Percentiles rank a stretch among this genome's conserved stretches.
Evolutionary conservation across 2,113 vertebrate genomes (phyloP).

Genomic region (rabbit (Oryctolagus cuniculus)): mOryCun1.1 NC_091437.1:27032501-27033000

Average conservation of each 20-base stretch:
- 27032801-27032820: background rate
- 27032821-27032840: background rate
- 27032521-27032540: too few species aligned
- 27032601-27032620: too few species aligned
- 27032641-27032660: too few species aligned
- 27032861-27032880: constrained; percentile 14
- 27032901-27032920: background rate
- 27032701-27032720: background rate
- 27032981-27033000: background rate
- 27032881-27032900: constrained; percentile 36
- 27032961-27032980: background rate
- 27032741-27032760: background rate
- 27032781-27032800: background rate
- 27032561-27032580: too few species aligned
- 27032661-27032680: too few species aligned
- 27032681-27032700: background rate
- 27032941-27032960: background rate
- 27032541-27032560: too few species aligned
- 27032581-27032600: too few species aligned
- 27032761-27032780: constrained; percentile 52
- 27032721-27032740: background rate
- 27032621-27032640: too few species aligned
- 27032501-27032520: too few species aligned
- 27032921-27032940: constrained; percentile 53
- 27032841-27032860: background rate